Conservation (phyloP, 2,113 vertebrate species). For the Podiceps cristatus region DNA sequence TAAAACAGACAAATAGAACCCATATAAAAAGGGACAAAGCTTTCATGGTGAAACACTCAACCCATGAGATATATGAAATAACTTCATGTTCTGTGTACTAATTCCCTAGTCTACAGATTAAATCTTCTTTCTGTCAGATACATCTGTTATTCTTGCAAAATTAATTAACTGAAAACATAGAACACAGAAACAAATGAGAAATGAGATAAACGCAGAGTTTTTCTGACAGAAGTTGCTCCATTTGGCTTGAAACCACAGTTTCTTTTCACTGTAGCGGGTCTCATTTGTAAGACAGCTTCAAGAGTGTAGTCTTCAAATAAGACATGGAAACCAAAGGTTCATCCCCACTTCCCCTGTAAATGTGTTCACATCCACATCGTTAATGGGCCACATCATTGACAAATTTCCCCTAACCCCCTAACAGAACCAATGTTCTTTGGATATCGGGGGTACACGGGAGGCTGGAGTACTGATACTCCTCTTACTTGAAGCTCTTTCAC, state of each 20-base stretch:
- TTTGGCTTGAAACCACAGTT: neutral
- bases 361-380: accelerated
- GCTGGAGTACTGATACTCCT: neutral
- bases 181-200: neutral
- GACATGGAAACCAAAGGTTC: neutral
- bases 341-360: neutral
- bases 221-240: neutral
- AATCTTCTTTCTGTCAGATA: neutral
- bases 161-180: neutral
- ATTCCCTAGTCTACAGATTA: neutral
- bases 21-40: neutral
- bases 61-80: neutral
- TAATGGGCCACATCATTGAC: neutral
- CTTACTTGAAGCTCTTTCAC: neutral
- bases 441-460: neutral
- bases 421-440: neutral
- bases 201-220: neutral
- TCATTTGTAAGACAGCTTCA: neutral
- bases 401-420: neutral
- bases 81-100: neutral
- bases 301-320: neutral
- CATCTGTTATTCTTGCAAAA: neutral
- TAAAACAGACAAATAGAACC: neutral
- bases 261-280: neutral
- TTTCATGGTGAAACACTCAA: neutral